Evolutionary conservation across 2,797 vertebrate species (phyloP).

Genomic region (Podarcis siculus): DNA sequence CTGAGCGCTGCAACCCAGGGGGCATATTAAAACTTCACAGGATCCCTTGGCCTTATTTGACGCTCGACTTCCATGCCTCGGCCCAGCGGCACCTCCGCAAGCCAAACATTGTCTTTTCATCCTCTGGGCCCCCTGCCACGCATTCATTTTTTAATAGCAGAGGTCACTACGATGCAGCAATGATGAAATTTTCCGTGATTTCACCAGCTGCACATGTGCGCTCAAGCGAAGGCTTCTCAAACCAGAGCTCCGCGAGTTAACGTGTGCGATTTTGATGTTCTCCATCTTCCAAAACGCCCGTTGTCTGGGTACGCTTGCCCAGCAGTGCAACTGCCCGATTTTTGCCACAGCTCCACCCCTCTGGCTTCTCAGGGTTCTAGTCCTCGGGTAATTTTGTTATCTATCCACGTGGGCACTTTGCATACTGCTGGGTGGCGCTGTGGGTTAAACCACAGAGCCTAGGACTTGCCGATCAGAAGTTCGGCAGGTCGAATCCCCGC

Average conservation of each 20-base stretch:
- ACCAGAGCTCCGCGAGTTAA: conserved; percentile 12
- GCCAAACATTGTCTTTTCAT: conserved; percentile 43
- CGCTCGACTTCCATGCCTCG: conserved; percentile 19
- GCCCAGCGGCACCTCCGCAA: conserved; percentile 23
- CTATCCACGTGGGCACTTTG: too few relatives aligned
- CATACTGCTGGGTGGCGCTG: too few relatives aligned
- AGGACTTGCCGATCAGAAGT: too few relatives aligned
- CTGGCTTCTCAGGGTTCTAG: not conserved
- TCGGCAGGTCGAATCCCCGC: too few relatives aligned
- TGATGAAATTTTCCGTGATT: conserved; percentile 66
- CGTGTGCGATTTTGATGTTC: not conserved
- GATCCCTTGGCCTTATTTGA: rapidly evolving
- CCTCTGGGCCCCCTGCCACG: conserved; percentile 63
- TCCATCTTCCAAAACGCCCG: not conserved
- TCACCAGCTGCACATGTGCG: conserved; percentile 55
- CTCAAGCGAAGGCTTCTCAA: conserved; percentile 36
- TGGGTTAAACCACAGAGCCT: too few relatives aligned
- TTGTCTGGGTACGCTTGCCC: not conserved
- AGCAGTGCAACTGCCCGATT: too few relatives aligned
- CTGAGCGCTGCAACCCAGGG: not conserved
- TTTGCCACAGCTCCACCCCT: not conserved
- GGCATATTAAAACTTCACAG: conserved; percentile 28
- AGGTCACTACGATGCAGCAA: conserved; percentile 50
- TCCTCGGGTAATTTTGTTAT: not conserved
- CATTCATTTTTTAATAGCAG: conserved; percentile 64